Evolutionary conservation across 2,797 vertebrate species (phyloP).

Genomic region (Myiothlypis chrysogaster): DNA sequence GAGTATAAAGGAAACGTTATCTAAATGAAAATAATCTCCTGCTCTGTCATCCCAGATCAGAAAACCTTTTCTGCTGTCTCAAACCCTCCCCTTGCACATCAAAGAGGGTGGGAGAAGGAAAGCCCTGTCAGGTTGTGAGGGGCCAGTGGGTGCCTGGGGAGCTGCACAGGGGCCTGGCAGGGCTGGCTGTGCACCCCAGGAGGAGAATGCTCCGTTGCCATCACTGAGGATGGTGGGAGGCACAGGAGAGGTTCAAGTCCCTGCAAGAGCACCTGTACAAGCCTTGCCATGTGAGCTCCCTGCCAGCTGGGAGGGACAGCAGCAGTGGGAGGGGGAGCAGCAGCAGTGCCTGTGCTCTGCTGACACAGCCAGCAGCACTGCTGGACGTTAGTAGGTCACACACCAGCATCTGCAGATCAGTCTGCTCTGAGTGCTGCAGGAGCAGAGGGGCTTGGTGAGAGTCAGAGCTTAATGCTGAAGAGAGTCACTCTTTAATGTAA

Average conservation of each 20-base stretch:
- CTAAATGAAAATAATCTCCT: background rate
- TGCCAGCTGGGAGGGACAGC: background rate
- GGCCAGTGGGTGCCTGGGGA: background rate
- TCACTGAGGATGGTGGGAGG: background rate
- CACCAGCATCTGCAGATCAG: background rate
- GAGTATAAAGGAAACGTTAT: background rate
- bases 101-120: background rate
- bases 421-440: background rate
- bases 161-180: background rate
- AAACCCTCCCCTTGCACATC: background rate
- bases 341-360: fast-evolving
- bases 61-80: background rate
- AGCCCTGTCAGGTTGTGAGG: background rate
- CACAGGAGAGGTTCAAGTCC: background rate
- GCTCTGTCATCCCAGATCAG: background rate
- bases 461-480: background rate
- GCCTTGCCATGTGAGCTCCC: background rate
- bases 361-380: background rate
- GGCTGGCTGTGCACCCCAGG: background rate
- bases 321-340: fast-evolving
- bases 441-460: background rate
- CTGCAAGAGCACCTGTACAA: fast-evolving
- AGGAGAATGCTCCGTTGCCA: background rate
- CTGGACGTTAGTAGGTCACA: fast-evolving
- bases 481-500: fast-evolving